Conservation (phyloP, 2,888 invertebrate species). For the Synanthedon andrenaeformis region DNA sequence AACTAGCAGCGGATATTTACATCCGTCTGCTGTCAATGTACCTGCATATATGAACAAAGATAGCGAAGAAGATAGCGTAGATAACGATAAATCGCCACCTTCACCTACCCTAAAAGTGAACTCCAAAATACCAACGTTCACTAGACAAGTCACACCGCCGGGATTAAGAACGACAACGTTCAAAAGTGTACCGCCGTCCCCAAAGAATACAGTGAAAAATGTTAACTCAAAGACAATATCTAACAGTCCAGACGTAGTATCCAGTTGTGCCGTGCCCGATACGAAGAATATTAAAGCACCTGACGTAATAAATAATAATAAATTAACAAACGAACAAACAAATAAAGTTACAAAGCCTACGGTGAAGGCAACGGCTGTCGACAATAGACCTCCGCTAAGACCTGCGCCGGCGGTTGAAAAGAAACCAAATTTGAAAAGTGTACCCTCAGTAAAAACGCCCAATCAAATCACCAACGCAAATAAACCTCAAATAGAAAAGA, state of each 20-base stretch:
- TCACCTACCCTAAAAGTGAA: constrained; percentile 48
- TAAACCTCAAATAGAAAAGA: constrained; percentile 34
- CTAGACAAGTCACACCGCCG: constrained; percentile 63
- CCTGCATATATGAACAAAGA: constrained; percentile 55
- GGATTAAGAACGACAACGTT: constrained; percentile 56
- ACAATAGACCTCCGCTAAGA: constrained; percentile 49
- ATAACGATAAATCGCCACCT: constrained; percentile 44
- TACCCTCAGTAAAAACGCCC: constrained; percentile 36
- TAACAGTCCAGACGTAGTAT: constrained; percentile 80
- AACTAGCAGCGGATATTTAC: constrained; percentile 80
- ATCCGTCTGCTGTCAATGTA: constrained; percentile 78
- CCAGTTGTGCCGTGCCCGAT: constrained; percentile 74
- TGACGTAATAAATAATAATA: constrained; percentile 71
- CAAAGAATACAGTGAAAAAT: constrained; percentile 43
- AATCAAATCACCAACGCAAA: constrained; percentile 27
- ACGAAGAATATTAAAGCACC: constrained; percentile 69
- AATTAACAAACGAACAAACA: constrained; percentile 47
- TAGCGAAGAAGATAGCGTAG: constrained; percentile 21
- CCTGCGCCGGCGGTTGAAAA: constrained; percentile 49
- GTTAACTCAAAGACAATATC: constrained; percentile 31
- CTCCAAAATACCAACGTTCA: constrained; percentile 60
- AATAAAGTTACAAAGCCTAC: constrained; percentile 59
- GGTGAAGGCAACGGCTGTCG: constrained; percentile 46
- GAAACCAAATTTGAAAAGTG: constrained; percentile 37
- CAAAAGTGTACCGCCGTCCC: constrained; percentile 48